Percentiles rank a stretch among this genome's conserved stretches.
These are phyloP conservation scores for Sipunculus nudus DNA, from an alignment of 2,888 invertebrate genomes.

Conservation along the genomic window DNA sequence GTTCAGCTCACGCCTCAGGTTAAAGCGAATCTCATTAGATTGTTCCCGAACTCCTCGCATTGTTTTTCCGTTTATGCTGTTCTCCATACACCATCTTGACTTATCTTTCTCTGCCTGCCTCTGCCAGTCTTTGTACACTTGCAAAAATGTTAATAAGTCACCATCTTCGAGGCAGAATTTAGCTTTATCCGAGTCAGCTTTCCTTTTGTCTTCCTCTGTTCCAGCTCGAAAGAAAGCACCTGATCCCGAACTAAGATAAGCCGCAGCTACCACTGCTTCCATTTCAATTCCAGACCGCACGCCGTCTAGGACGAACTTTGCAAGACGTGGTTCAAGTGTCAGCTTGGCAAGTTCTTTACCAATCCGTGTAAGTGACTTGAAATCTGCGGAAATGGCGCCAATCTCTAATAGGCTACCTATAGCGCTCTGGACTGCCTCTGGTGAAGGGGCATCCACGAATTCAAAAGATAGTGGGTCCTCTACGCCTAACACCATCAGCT, in stretches of 20 bases:
- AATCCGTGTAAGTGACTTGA: conserved; percentile 49
- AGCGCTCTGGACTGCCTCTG: conserved; percentile 48
- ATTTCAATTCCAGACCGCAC: conserved; percentile 41
- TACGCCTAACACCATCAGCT: conserved; percentile 58
- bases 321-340: conserved; percentile 57
- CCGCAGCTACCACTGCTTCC: conserved; percentile 54
- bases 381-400: conserved; percentile 45
- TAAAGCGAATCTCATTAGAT: conserved; percentile 44
- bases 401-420: conserved; percentile 48
- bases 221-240: conserved; percentile 55
- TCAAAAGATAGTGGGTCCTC: conserved; percentile 51
- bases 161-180: conserved; percentile 52
- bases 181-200: conserved; percentile 49
- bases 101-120: conserved; percentile 23
- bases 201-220: conserved; percentile 47
- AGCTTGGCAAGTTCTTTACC: conserved; percentile 58
- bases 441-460: conserved; percentile 58
- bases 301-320: conserved; percentile 47
- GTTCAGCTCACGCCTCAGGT: conserved; percentile 44
- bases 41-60: conserved; percentile 49
- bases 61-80: conserved; percentile 61
- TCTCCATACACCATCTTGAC: conserved; percentile 38
- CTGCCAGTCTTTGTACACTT: conserved; percentile 53
- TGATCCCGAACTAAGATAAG: conserved; percentile 49
- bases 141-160: conserved; percentile 53